These are phyloP conservation scores for Papilio protenor DNA, from an alignment of 2,888 invertebrate genomes.

Conservation along the genomic window DNA sequence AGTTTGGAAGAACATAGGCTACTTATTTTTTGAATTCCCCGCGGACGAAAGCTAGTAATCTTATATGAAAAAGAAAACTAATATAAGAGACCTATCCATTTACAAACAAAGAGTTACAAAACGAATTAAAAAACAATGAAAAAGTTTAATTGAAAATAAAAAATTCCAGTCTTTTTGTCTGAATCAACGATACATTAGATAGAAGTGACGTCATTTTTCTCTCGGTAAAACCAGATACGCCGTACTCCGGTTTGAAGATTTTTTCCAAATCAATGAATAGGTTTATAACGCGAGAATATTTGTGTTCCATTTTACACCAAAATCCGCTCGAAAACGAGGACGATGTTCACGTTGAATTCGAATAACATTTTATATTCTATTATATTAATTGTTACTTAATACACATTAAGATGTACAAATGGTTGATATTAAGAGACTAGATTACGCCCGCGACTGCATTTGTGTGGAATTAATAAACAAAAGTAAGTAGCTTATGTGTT, in stretches of 20 bases:
- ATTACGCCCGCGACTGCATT: too few species aligned
- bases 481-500: too few species aligned
- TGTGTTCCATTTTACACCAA: conserved; percentile 18
- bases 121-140: background rate
- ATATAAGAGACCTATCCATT: too few species aligned
- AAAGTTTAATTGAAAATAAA: background rate
- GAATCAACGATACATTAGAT: background rate
- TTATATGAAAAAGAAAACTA: too few species aligned
- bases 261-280: conserved; percentile 35
- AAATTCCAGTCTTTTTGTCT: background rate
- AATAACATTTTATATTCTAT: conserved; percentile 2
- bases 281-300: conserved; percentile 35
- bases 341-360: background rate
- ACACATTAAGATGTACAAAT: background rate
- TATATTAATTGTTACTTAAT: background rate
- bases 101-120: background rate
- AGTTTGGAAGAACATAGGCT: too few species aligned
- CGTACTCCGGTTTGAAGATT: conserved; percentile 8
- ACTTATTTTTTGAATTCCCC: too few species aligned
- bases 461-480: too few species aligned
- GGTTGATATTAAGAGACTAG: background rate
- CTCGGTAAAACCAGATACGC: background rate
- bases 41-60: too few species aligned
- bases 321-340: conserved; percentile 1
- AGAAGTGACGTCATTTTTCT: background rate